These are phyloP conservation scores for Gadopsis marmoratus DNA, from an alignment of 2,797 vertebrate genomes.

Conservation along the genomic window DNA sequence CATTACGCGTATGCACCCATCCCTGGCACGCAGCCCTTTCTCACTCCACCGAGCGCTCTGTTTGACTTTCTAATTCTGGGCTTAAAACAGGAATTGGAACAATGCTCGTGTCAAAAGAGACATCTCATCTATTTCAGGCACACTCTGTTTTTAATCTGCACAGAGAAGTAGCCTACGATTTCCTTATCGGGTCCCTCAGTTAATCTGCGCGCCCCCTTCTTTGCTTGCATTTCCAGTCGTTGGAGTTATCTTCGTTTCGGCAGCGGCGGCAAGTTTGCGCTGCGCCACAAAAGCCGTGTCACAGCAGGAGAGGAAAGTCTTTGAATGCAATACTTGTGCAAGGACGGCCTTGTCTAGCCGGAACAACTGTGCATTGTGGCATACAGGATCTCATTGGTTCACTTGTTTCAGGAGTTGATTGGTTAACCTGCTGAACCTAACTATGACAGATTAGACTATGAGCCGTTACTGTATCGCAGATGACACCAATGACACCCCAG, in stretches of 20 bases:
- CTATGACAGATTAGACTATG: conserved; percentile 63
- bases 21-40: conserved; percentile 25
- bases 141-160: conserved; percentile 40
- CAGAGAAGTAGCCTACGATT: conserved; percentile 28
- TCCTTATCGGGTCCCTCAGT: conserved; percentile 20
- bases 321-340: conserved; percentile 32
- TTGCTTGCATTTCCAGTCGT: conserved; percentile 43
- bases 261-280: neutral
- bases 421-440: conserved; percentile 73
- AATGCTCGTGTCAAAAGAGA: conserved; percentile 46
- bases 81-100: conserved; percentile 55
- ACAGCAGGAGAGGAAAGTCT: conserved; percentile 35
- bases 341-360: conserved; percentile 34
- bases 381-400: conserved; percentile 46
- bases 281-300: conserved; percentile 31
- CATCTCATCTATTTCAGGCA: conserved; percentile 22
- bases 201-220: conserved; percentile 38
- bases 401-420: conserved; percentile 64
- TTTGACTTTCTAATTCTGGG: conserved; percentile 49
- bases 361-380: conserved; percentile 49
- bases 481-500: conserved; percentile 31
- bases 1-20: conserved; percentile 37
- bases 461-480: neutral
- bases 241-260: conserved; percentile 25
- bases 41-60: conserved; percentile 23